A percentile compares a stretch with the other conserved stretches of the same genome.
Conservation (phyloP, 2,888 invertebrate genomes). For the Eilema sororculum region DNA sequence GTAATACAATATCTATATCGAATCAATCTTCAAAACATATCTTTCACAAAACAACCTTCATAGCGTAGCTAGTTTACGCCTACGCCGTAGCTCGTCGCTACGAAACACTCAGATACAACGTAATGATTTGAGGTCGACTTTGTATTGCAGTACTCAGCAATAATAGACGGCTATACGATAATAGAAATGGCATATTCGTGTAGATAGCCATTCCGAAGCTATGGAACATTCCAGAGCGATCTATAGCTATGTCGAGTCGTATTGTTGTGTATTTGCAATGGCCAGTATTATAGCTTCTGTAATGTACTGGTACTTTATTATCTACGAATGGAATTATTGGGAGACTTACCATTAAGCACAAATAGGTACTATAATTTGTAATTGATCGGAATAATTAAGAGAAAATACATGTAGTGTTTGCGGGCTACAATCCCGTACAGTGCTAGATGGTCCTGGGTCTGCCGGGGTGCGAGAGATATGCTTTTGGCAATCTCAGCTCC, state of each 20-base stretch:
- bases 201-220: constrained; percentile 40
- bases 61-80: background rate
- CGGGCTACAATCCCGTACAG: too few species aligned
- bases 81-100: constrained; percentile 8
- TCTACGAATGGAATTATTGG: background rate
- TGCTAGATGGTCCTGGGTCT: too few species aligned
- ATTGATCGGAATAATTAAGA: too few species aligned
- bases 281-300: constrained; percentile 6
- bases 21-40: background rate
- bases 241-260: background rate
- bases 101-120: background rate
- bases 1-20: too few species aligned
- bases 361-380: too few species aligned
- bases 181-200: constrained; percentile 33
- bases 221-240: constrained; percentile 37
- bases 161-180: constrained; percentile 36
- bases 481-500: too few species aligned
- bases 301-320: constrained; percentile 4
- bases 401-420: too few species aligned
- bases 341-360: too few species aligned
- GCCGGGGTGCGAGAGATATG: too few species aligned
- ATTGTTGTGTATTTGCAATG: constrained; percentile 17
- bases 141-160: constrained; percentile 31
- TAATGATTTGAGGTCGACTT: constrained; percentile 14
- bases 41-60: background rate